A percentile compares a stretch with the other conserved stretches of the same genome.
Conservation (phyloP, 2,797 vertebrate species). For the Austrolebias charrua region DNA sequence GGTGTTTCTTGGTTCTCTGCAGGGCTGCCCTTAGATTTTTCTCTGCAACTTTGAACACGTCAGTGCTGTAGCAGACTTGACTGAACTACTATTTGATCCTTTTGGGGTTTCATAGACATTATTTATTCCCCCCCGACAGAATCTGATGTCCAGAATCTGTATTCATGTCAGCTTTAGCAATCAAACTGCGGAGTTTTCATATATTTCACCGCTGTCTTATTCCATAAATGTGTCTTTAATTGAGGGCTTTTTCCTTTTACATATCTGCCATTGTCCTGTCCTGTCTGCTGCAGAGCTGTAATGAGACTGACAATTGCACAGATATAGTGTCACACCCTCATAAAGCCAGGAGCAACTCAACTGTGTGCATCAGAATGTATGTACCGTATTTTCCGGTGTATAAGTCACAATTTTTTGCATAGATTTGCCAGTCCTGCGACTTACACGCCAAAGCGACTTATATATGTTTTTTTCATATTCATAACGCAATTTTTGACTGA, state of each 20-base stretch:
- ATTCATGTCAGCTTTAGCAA: not conserved
- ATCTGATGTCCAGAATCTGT: conserved; percentile 7
- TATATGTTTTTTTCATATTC: too few relatives aligned
- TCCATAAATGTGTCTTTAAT: conserved; percentile 9
- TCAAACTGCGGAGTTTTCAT: not conserved
- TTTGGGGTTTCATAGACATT: conserved; percentile 11
- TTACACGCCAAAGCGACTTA: too few relatives aligned
- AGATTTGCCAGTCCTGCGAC: too few relatives aligned
- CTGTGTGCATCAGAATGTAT: not conserved
- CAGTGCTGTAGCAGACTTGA: conserved; percentile 10
- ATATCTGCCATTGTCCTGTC: not conserved
- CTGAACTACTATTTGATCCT: conserved; percentile 20
- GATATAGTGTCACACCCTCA: not conserved
- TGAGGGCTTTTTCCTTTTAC: not conserved
- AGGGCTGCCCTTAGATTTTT: conserved; percentile 5
- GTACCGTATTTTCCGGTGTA: too few relatives aligned
- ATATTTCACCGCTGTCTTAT: conserved; percentile 5
- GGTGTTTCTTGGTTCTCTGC: conserved; percentile 8
- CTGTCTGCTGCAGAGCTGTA: not conserved
- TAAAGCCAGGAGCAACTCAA: not conserved
- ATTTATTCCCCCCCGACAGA: not conserved
- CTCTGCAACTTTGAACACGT: conserved; percentile 3
- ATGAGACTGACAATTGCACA: not conserved
- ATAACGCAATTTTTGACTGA: too few relatives aligned
- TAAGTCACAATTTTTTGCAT: too few relatives aligned